Conservation (phyloP, 2,797 vertebrate genomes). For the Selene dorsalis region DNA sequence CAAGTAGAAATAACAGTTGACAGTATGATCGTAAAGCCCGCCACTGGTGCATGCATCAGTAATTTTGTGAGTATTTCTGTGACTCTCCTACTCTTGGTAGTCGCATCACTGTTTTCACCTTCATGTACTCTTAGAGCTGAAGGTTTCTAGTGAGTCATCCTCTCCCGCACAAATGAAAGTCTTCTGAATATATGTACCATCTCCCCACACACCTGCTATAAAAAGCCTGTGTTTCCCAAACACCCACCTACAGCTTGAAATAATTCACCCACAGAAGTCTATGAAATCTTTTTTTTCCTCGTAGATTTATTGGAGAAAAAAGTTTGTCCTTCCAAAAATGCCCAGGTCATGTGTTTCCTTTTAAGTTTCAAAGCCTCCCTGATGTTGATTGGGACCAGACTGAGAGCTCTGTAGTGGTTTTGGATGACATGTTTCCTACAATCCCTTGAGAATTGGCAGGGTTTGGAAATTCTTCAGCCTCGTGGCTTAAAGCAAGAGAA, state of each 20-base stretch:
- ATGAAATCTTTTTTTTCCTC: slow-evolving; percentile 37
- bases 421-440: slow-evolving; percentile 79
- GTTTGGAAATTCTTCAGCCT: slow-evolving; percentile 71
- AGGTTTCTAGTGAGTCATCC: slow-evolving; percentile 60
- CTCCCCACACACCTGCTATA: slow-evolving; percentile 68
- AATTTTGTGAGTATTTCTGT: too few species aligned
- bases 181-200: slow-evolving; percentile 61
- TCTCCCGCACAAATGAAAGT: slow-evolving; percentile 54
- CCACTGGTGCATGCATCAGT: background rate
- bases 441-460: slow-evolving; percentile 63
- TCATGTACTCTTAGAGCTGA: slow-evolving; percentile 41
- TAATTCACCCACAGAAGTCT: slow-evolving; percentile 68
- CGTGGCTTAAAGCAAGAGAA: slow-evolving; percentile 75
- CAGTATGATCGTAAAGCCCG: background rate
- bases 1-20: slow-evolving; percentile 1
- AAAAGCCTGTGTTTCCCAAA: slow-evolving; percentile 73
- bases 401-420: slow-evolving; percentile 77
- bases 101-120: slow-evolving; percentile 37
- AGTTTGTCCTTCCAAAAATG: slow-evolving; percentile 45
- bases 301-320: slow-evolving; percentile 49
- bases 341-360: slow-evolving; percentile 79
- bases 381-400: slow-evolving; percentile 80
- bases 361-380: slow-evolving; percentile 80
- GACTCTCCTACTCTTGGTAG: background rate
- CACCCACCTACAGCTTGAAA: slow-evolving; percentile 77